Evolutionary conservation across 2,797 vertebrate species (phyloP).

Genomic region (Coluber constrictor): DNA sequence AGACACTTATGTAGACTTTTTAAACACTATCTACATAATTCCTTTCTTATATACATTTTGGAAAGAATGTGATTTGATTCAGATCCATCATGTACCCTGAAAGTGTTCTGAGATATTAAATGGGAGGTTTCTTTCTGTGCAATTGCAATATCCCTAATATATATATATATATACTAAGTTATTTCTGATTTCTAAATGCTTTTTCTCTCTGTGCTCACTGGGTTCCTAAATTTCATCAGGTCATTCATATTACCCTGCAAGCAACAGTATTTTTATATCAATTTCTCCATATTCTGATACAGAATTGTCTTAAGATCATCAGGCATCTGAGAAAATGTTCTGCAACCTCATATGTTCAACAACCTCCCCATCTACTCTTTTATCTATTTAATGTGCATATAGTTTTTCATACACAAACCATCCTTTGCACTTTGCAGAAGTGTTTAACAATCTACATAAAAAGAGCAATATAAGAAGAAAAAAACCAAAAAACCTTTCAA

Average conservation of each 20-base stretch:
- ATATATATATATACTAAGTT: background rate
- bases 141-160: background rate
- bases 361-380: background rate
- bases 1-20: background rate
- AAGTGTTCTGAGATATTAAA: background rate
- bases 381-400: background rate
- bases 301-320: background rate
- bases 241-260: background rate
- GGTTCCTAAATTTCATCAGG: background rate
- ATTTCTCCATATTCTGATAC: background rate
- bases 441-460: background rate
- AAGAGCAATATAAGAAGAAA: background rate
- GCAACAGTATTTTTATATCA: background rate
- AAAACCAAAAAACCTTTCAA: background rate
- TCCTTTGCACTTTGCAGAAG: background rate
- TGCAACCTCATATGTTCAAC: background rate
- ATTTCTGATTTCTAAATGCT: background rate
- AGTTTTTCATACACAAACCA: background rate
- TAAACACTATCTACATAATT: constrained; percentile 30
- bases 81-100: background rate
- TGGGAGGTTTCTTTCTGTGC: background rate
- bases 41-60: background rate
- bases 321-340: background rate
- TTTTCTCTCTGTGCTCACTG: background rate
- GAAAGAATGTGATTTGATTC: background rate